Conservation (phyloP, 2,888 invertebrate genomes). For the Dyspetes luteomarginatus region DNA sequence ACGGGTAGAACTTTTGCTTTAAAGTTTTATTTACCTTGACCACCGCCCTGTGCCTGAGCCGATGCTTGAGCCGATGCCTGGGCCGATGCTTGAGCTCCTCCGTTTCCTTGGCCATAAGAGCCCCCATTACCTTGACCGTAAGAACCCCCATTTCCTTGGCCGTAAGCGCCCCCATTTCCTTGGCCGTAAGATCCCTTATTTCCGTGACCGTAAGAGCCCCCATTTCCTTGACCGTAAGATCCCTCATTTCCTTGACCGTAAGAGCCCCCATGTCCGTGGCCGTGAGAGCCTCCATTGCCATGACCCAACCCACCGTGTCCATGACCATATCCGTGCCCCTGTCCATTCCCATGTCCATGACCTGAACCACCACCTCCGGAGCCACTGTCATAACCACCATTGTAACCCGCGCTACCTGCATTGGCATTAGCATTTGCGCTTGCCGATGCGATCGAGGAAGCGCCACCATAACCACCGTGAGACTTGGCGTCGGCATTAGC, state of each 20-base stretch:
- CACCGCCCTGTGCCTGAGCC: constrained; percentile 50
- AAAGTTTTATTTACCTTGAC: constrained; percentile 48
- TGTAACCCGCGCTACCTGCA: constrained; percentile 51
- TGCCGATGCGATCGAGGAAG: constrained; percentile 52
- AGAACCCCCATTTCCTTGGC: constrained; percentile 17
- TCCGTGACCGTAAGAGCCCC: constrained; percentile 39
- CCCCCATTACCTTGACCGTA: constrained; percentile 47
- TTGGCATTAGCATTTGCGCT: constrained; percentile 62
- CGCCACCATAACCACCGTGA: constrained; percentile 57
- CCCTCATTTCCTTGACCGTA: constrained; percentile 48
- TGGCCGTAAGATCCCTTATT: constrained; percentile 22
- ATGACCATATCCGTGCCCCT: constrained; percentile 27
- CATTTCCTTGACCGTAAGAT: constrained; percentile 51
- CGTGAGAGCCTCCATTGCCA: constrained; percentile 17
- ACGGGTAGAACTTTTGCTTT: background rate
- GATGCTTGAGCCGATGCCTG: constrained; percentile 51
- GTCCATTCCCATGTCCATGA: constrained; percentile 49
- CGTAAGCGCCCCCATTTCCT: constrained; percentile 14
- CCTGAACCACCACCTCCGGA: constrained; percentile 43
- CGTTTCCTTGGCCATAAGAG: constrained; percentile 51
- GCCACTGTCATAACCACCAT: constrained; percentile 42
- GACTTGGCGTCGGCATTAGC: constrained; percentile 64
- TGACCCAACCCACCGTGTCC: constrained; percentile 15
- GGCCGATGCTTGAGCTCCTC: constrained; percentile 41
- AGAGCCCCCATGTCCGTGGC: constrained; percentile 7